Evolutionary conservation across 2,797 vertebrate species (phyloP), one percentile per base, ranked within the genome.

Genomic region (Intellagama lesueurii): DNA sequence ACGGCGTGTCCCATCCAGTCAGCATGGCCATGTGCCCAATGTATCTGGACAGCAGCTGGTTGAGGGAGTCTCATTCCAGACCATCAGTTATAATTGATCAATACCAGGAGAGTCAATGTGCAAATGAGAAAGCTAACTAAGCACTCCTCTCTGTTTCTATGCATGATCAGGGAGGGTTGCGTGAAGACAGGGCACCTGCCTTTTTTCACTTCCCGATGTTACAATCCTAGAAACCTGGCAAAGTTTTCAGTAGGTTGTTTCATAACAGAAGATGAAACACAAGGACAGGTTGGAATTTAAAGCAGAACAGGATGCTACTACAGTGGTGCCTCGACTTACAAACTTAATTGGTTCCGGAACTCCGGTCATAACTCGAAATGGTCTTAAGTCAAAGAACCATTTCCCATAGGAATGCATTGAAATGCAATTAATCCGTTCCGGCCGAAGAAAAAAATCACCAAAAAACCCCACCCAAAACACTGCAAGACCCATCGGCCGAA

Each of bases 181-280:
- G 35, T 60, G 52, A 40, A 56, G 52, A 56, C 7, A 56, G 52
- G 32, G 68, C 26, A 64, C n/a, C 32, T 70, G 11, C 72, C 75
- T 64, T 30, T 56, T 28, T 78, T 14, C 26, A 70, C 56, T 30
- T 56, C 32, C 79, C 69, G 11, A 60, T 70, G 68, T 17, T 68
- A 52, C 66, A 76, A 12, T 30, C 70, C 17, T 60, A 26, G 73
- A 87, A 26, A 35, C 60, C 2, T 1, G 69, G 64, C 0, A 1
- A 86, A 91, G 24, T 89, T 78, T 94, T 73, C 32, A 89, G 90
- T 86, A 90, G 84, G 40, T 87, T 89, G 49, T 70, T 47, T 90
- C 72, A 85, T 90, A 81, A 87, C 87, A 75, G 87, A 85, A 77
- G 1, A 81, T 79, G 35, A 93, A 92, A 79, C 60, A 64, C 0